These are phyloP conservation scores for Laothoe populi DNA, from an alignment of 2,888 invertebrate species.

Conservation along the genomic window DNA sequence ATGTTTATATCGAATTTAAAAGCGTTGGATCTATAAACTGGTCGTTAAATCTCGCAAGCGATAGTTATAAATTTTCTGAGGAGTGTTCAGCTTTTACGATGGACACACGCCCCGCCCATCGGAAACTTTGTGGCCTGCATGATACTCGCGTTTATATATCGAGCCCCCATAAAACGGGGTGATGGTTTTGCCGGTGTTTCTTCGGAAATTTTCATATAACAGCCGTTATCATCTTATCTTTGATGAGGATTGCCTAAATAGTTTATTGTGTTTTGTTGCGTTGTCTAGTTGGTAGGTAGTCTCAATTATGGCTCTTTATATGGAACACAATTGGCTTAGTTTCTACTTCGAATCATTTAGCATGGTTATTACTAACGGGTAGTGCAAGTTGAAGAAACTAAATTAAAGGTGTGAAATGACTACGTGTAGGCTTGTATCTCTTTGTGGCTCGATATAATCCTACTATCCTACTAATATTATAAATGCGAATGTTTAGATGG, in stretches of 20 bases:
- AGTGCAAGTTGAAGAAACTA: not conserved
- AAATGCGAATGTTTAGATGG: too few relatives aligned
- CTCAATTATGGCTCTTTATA: too few relatives aligned
- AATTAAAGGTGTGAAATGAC: too few relatives aligned
- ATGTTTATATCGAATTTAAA: constrained; percentile 77
- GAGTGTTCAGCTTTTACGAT: constrained; percentile 75
- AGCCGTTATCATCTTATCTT: constrained; percentile 12
- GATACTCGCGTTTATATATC: constrained; percentile 59
- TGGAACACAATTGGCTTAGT: too few relatives aligned
- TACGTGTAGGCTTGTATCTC: too few relatives aligned
- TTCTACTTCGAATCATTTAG: not conserved
- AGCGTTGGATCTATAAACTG: constrained; percentile 80
- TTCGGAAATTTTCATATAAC: constrained; percentile 25
- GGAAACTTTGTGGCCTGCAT: constrained; percentile 70
- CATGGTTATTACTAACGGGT: not conserved
- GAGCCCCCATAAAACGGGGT: constrained; percentile 70
- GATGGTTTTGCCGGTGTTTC: constrained; percentile 28
- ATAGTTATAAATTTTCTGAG: constrained; percentile 80
- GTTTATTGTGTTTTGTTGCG: not conserved
- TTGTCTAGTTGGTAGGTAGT: not conserved
- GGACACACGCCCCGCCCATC: constrained; percentile 74
- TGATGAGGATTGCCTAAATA: not conserved
- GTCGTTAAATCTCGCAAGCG: constrained; percentile 79
- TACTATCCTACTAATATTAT: too few relatives aligned
- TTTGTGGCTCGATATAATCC: too few relatives aligned